These are phyloP conservation scores for Perodicticus potto DNA, from an alignment of 2,797 vertebrate genomes.

Conservation along the genomic window DNA sequence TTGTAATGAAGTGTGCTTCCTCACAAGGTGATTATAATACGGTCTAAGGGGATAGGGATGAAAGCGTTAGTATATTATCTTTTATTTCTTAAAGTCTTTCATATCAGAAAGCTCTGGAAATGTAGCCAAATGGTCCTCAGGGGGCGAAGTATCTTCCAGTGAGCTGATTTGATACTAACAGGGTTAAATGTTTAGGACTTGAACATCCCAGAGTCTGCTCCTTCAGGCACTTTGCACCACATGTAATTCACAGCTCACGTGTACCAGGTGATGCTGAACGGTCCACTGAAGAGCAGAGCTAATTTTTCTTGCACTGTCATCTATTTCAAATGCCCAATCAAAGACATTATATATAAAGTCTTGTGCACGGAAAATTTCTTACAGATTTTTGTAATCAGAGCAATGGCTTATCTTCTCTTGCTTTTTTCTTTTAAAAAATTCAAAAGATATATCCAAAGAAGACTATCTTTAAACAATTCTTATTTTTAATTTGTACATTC, in stretches of 20 bases:
- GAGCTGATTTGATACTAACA: conserved; percentile 85
- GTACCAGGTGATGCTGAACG: conserved; percentile 81
- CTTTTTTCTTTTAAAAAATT: background rate
- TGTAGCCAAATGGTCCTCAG: conserved; percentile 81
- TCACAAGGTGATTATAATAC: conserved; percentile 88
- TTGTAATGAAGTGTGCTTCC: conserved; percentile 88
- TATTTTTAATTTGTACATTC: background rate
- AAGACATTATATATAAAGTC: conserved; percentile 73
- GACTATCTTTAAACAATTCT: background rate
- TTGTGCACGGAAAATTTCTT: conserved; percentile 50
- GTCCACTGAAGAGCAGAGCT: conserved; percentile 79
- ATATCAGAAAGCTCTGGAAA: conserved; percentile 77
- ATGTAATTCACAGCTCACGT: conserved; percentile 81
- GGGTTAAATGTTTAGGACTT: conserved; percentile 80
- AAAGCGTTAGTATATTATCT: conserved; percentile 82
- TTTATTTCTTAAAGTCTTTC: conserved; percentile 84
- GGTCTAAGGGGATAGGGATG: conserved; percentile 85
- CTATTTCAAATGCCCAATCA: conserved; percentile 33
- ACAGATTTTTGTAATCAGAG: conserved; percentile 50
- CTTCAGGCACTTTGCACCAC: conserved; percentile 79
- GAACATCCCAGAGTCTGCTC: conserved; percentile 80
- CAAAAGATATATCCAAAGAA: background rate
- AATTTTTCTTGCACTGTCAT: conserved; percentile 68
- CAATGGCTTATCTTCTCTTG: background rate
- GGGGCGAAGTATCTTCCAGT: conserved; percentile 80